Evolutionary conservation across 2,888 invertebrate species (phyloP).

Genomic region (Andrena dorsata): DNA sequence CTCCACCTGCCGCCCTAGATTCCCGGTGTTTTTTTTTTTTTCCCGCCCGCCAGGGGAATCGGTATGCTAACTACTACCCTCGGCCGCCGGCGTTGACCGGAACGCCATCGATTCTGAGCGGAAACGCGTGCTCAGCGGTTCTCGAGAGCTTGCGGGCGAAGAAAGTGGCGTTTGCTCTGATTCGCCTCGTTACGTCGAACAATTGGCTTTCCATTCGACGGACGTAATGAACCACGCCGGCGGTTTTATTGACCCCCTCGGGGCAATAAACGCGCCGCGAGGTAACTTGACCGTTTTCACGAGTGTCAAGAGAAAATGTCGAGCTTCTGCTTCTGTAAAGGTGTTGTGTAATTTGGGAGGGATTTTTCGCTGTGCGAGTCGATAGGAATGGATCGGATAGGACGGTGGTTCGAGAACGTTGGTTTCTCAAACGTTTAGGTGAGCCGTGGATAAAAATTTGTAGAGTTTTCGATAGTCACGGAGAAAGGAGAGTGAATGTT

Average conservation of each 20-base stretch:
- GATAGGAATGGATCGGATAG: too few relatives aligned
- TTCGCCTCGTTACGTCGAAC: conserved; percentile 9
- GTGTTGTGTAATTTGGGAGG: too few relatives aligned
- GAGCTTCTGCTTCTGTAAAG: too few relatives aligned
- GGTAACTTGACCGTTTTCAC: background rate
- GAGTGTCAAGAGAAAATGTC: too few relatives aligned
- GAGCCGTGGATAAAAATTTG: too few relatives aligned
- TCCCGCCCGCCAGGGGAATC: background rate
- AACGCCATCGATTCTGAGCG: background rate
- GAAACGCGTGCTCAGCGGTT: background rate
- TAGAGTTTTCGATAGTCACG: too few relatives aligned
- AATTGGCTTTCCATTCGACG: conserved; percentile 1
- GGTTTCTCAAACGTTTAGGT: too few relatives aligned
- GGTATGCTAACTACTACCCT: background rate
- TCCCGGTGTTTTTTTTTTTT: conserved; percentile 1
- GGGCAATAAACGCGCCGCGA: background rate
- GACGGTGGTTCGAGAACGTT: too few relatives aligned
- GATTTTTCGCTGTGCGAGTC: too few relatives aligned
- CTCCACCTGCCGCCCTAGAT: conserved; percentile 5
- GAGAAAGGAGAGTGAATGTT: too few relatives aligned
- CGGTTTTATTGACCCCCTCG: conserved; percentile 12
- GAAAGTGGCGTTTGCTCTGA: background rate
- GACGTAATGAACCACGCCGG: background rate
- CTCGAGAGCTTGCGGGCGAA: too few relatives aligned
- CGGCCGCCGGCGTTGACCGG: background rate